Conservation (phyloP, 35 echinoderm and acorn worm genomes). For the Amphiura filiformis region DNA sequence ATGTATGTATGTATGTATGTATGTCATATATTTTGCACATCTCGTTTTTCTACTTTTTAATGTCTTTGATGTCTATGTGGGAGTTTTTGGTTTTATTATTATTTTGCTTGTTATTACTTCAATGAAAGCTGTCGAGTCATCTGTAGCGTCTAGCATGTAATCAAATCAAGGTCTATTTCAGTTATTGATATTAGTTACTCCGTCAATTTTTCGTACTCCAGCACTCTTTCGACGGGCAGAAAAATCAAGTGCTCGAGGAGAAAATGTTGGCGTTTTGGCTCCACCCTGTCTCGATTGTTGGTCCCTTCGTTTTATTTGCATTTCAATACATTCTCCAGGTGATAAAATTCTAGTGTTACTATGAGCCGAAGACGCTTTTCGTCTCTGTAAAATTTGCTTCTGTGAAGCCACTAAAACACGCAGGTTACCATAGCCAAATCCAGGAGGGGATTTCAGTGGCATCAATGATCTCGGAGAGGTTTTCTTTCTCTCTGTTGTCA, state of each 20-base stretch:
- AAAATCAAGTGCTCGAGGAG: neutral
- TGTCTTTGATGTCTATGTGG: too few relatives aligned
- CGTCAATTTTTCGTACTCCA: neutral
- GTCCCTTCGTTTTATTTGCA: conserved; percentile 55
- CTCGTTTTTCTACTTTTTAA: too few relatives aligned
- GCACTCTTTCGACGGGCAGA: neutral
- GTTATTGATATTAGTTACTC: neutral
- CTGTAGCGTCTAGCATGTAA: too few relatives aligned
- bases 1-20: too few relatives aligned
- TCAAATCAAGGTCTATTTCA: too few relatives aligned
- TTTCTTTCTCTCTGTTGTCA: neutral
- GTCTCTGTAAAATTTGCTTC: conserved; percentile 50
- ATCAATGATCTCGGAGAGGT: neutral
- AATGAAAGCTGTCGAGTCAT: too few relatives aligned
- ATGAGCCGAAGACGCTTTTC: conserved; percentile 20
- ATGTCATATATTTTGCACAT: too few relatives aligned
- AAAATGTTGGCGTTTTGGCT: neutral
- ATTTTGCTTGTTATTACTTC: too few relatives aligned
- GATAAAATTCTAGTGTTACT: conserved; percentile 32
- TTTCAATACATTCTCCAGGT: conserved; percentile 53
- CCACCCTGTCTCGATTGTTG: neutral
- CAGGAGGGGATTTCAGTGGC: neutral
- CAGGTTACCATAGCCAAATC: neutral
- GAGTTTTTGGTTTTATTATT: too few relatives aligned
- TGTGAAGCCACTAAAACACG: conserved; percentile 50